Evolutionary conservation across 2,113 vertebrate species (phyloP).

Genomic region (Saguinus imperator): DNA sequence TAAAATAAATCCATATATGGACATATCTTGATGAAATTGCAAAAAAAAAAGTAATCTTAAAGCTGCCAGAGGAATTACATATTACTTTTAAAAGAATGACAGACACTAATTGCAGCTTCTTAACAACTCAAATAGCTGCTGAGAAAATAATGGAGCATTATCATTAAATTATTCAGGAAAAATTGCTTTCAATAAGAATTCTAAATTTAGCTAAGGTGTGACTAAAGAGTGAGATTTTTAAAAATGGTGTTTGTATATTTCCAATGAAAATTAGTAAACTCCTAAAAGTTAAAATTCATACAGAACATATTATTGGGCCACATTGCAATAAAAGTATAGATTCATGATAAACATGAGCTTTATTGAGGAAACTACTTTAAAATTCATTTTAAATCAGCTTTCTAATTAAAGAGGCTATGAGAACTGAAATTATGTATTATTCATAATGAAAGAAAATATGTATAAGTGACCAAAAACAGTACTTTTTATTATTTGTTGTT

Average conservation of each 20-base stretch:
- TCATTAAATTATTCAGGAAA: not conserved
- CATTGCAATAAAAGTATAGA: not conserved
- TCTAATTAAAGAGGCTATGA: not conserved
- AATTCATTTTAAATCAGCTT: not conserved
- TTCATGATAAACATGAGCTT: not conserved
- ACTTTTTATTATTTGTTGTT: not conserved
- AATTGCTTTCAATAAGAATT: not conserved
- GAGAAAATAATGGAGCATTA: not conserved
- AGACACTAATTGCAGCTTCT: not conserved
- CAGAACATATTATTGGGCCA: not conserved
- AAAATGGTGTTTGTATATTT: not conserved
- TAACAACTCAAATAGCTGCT: not conserved
- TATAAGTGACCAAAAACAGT: not conserved
- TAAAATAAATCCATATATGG: not conserved
- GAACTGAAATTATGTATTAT: not conserved
- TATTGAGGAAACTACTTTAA: not conserved
- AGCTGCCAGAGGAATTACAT: not conserved
- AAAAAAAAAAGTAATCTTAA: constrained; percentile 1
- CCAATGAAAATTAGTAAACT: constrained; percentile 1
- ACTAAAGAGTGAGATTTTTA: not conserved
- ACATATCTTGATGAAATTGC: not conserved
- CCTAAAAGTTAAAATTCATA: constrained; percentile 21
- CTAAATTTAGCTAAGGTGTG: not conserved
- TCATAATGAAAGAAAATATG: not conserved
- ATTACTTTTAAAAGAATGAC: not conserved